A percentile compares a stretch with the other conserved stretches of the same genome.
Evolutionary conservation across 2,797 vertebrate genomes (phyloP).

Genomic region (Otolemur crassicaudatus): DNA sequence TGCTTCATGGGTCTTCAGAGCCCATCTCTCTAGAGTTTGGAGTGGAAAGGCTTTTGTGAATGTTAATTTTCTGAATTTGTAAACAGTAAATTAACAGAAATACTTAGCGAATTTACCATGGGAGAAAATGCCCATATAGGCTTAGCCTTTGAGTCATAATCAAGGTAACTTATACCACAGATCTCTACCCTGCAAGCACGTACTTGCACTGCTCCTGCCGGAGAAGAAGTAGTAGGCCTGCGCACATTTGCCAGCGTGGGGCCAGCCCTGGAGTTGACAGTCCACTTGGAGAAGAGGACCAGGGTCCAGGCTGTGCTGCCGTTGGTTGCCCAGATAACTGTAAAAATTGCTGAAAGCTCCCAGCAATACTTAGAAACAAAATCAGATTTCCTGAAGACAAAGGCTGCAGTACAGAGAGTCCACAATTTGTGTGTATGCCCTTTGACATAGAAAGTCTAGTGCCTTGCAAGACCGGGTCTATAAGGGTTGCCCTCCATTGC

Average conservation of each 20-base stretch:
- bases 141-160: not conserved
- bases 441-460: not conserved
- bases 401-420: not conserved
- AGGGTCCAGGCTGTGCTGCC: not conserved
- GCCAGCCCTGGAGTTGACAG: not conserved
- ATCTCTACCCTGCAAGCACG: not conserved
- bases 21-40: not conserved
- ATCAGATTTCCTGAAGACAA: not conserved
- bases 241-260: fast-evolving
- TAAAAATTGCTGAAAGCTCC: not conserved
- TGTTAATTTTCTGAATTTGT: not conserved
- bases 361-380: not conserved
- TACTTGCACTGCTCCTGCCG: fast-evolving
- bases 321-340: not conserved
- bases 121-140: no score
- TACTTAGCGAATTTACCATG: not conserved
- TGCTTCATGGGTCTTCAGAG: not conserved
- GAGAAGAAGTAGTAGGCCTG: not conserved
- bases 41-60: not conserved
- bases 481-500: not conserved
- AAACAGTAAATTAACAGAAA: not conserved
- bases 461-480: fast-evolving
- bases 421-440: not conserved
- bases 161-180: not conserved
- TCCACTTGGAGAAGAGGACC: not conserved